Evolutionary conservation across 2,113 vertebrate species (phyloP), one percentile per base, ranked within the genome.

Genomic region (Solea solea): DNA sequence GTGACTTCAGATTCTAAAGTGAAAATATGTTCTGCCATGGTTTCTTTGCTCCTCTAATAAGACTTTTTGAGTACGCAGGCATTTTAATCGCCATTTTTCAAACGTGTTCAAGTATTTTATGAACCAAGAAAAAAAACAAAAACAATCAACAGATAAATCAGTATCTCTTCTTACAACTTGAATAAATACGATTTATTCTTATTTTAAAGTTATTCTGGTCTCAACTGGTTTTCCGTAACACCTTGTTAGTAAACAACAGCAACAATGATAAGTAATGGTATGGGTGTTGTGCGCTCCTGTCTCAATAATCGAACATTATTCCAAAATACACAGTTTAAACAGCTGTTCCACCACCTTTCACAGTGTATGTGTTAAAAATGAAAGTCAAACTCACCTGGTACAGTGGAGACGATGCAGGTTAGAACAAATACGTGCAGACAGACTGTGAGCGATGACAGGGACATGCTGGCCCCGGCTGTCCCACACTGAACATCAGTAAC

Each of bases 301-400:
- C 34, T 52, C 15, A 27, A 25, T 5, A 28, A 48, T 14, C 3
- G 13, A 61, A 27, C 41, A 60, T 5, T 3, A 21, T 9, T 4
- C 4, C 8, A 5, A 11, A 34, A 6, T 34, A 34, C 34, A 34
- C 34, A 28, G 15, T 46, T 45, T 4, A 16, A 51, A 39, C 11
- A 41, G 51, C 56, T 70, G 12, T 13, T 9, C 7, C 9, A 45
- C 27, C n/a, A 64, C 27, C 25, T 14, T 34, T 25, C 13, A 63
- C 7, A 59, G 3, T 16, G 2, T 8, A 10, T 45, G 41, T 28
- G 55, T 49, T 69, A 60, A 66, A 67, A 21, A 50, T 51, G 16
- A 16, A 56, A 2, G 8, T 41, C 8, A 10, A 9, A 66, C 81
- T 85, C 51, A 91, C 90, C 90, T 64, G 85, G 73, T 3, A 60